Conservation (phyloP, 2,888 invertebrate species). For the Drosophila mayaguana region DNA sequence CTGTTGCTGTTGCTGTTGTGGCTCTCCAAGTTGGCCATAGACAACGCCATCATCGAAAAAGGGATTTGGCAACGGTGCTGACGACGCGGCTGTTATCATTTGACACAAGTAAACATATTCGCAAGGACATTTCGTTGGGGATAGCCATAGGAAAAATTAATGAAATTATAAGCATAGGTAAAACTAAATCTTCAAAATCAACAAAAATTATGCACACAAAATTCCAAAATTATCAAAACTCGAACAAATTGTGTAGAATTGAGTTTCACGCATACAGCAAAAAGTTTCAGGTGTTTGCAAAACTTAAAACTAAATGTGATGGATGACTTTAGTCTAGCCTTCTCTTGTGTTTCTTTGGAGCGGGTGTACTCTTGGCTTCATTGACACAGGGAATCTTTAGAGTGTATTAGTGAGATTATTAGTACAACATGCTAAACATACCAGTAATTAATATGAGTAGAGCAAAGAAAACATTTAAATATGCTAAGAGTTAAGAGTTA, state of each 20-base stretch:
- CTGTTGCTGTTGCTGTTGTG: slow-evolving; percentile 37
- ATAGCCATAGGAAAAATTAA: slow-evolving; percentile 47
- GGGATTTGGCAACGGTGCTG: slow-evolving; percentile 83
- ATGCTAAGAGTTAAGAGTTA: not conserved
- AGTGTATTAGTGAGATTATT: slow-evolving; percentile 27
- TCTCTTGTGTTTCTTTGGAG: not conserved
- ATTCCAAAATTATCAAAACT: slow-evolving; percentile 17
- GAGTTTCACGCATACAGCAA: slow-evolving; percentile 50
- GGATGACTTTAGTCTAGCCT: slow-evolving; percentile 22
- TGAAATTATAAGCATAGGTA: slow-evolving; percentile 41
- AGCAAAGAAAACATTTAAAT: slow-evolving; percentile 1
- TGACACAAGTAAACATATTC: slow-evolving; percentile 41
- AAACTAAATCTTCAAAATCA: slow-evolving; percentile 8
- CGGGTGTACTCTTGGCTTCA: slow-evolving; percentile 10
- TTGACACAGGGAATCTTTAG: slow-evolving; percentile 6
- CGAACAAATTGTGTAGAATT: slow-evolving; percentile 23
- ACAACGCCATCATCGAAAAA: slow-evolving; percentile 79
- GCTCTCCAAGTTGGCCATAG: slow-evolving; percentile 51
- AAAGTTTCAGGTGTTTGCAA: slow-evolving; percentile 10
- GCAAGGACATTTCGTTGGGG: slow-evolving; percentile 15
- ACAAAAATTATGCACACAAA: slow-evolving; percentile 21
- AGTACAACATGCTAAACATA: slow-evolving; percentile 53
- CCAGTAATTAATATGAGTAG: slow-evolving; percentile 25
- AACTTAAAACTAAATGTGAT: slow-evolving; percentile 10
- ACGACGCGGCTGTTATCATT: slow-evolving; percentile 53